phyloP scores from a whole-genome alignment of 92 coral and sea anemone species.

The Pocillopora meandrina region DNA sequence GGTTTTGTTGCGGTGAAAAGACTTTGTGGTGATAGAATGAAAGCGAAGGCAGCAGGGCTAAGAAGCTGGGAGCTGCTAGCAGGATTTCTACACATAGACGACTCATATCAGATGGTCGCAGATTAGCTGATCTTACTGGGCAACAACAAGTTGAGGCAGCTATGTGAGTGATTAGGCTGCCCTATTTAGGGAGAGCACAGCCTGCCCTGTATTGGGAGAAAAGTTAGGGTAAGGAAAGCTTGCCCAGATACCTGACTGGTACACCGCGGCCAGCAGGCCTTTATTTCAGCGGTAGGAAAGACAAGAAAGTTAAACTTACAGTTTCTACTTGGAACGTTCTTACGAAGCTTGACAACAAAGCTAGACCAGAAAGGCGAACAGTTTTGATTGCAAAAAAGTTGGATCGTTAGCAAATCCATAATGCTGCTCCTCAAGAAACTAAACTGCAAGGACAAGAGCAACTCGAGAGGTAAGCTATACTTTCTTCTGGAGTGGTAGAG shows the following conservation, averaged over 20 bases:
- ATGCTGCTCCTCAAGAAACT: slow-evolving; percentile 25
- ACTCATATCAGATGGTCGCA: slow-evolving; percentile 15
- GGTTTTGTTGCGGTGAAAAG: no score
- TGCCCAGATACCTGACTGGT: slow-evolving; percentile 28
- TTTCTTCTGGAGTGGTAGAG: no score
- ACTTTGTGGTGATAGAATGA: slow-evolving; percentile 26
- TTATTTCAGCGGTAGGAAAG: slow-evolving; percentile 7
- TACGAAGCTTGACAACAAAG: neutral
- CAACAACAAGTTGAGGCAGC: slow-evolving; percentile 24
- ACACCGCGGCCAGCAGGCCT: slow-evolving; percentile 29
- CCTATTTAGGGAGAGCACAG: slow-evolving; percentile 44
- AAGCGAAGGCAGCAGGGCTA: slow-evolving; percentile 22
- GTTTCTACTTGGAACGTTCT: neutral
- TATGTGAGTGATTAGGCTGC: slow-evolving; percentile 28
- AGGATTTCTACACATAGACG: slow-evolving; percentile 20
- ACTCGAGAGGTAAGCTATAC: no score
- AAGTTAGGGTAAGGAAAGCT: slow-evolving; percentile 33
- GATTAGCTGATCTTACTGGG: neutral
- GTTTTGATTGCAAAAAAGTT: slow-evolving; percentile 18
- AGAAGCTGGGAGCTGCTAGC: slow-evolving; percentile 36
- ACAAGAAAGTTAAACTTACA: neutral
- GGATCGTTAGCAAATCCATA: slow-evolving; percentile 13
- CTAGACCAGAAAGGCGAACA: neutral
- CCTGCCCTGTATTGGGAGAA: slow-evolving; percentile 39
- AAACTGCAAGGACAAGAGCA: neutral